Evolutionary conservation across 2,888 invertebrate genomes (phyloP).

Genomic region (Elysia crispata): DNA sequence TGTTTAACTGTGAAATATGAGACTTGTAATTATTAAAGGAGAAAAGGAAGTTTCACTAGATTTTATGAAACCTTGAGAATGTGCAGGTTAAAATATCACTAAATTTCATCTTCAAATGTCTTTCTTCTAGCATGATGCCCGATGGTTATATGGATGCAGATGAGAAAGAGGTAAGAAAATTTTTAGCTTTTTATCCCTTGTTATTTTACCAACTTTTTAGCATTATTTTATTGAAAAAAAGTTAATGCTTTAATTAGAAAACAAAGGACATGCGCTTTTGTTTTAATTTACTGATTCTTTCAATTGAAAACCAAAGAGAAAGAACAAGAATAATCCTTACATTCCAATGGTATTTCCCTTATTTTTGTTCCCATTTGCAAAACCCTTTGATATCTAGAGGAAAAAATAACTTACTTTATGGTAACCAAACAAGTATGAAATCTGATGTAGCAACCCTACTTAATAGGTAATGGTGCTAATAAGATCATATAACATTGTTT

Average conservation of each 20-base stretch:
- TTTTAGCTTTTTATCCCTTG: background rate
- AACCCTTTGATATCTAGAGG: too few species aligned
- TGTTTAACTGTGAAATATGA: too few species aligned
- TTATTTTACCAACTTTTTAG: background rate
- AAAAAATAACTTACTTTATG: too few species aligned
- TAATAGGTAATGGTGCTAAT: too few species aligned
- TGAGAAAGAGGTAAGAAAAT: slow-evolving; percentile 59
- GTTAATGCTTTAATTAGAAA: background rate
- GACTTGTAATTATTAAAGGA: background rate
- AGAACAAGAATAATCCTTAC: too few species aligned
- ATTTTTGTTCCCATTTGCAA: too few species aligned
- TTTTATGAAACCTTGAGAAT: background rate
- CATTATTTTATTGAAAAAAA: slow-evolving; percentile 27
- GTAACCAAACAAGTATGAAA: too few species aligned
- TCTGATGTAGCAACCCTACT: too few species aligned
- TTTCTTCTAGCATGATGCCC: slow-evolving; percentile 54
- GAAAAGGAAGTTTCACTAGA: background rate
- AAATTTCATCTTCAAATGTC: background rate
- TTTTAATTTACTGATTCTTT: too few species aligned
- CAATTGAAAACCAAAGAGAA: too few species aligned
- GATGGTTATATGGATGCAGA: slow-evolving; percentile 67
- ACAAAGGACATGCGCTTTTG: slow-evolving; percentile 1
- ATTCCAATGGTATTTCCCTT: too few species aligned
- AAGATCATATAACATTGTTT: too few species aligned
- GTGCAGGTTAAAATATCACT: background rate